phyloP scores from a whole-genome alignment of 2,888 invertebrate species.

The Chrysodeixis includens region DNA sequence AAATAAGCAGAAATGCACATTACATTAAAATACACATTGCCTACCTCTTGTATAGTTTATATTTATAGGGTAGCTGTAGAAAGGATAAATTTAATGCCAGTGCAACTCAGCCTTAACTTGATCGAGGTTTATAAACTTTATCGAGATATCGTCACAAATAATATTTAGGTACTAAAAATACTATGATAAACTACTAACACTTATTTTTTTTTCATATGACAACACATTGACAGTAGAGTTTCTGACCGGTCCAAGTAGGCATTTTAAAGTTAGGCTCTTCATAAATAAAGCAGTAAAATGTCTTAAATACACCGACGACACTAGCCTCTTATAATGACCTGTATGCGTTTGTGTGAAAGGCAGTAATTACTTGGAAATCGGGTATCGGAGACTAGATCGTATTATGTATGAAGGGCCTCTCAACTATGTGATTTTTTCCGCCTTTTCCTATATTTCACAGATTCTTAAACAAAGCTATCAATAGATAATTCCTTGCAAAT shows the following conservation, averaged over 20 bases:
- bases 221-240: not conserved
- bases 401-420: no score
- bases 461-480: constrained; percentile 7
- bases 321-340: no score
- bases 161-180: no score
- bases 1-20: no score
- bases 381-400: no score
- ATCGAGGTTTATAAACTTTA: not conserved
- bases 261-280: not conserved
- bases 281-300: no score
- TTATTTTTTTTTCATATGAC: not conserved
- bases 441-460: constrained; percentile 15
- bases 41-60: constrained; percentile 1
- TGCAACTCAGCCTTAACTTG: constrained; percentile 1
- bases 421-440: constrained; percentile 13
- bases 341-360: no score
- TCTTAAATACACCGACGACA: not conserved
- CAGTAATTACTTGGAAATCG: no score
- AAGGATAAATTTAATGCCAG: not conserved
- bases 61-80: not conserved
- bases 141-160: not conserved
- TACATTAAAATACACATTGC: not conserved
- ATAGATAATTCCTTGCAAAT: not conserved
- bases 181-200: no score
- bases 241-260: not conserved